These are phyloP conservation scores for Helobdella robusta DNA, from an alignment of 2,888 invertebrate genomes.

Conservation along the genomic window DNA sequence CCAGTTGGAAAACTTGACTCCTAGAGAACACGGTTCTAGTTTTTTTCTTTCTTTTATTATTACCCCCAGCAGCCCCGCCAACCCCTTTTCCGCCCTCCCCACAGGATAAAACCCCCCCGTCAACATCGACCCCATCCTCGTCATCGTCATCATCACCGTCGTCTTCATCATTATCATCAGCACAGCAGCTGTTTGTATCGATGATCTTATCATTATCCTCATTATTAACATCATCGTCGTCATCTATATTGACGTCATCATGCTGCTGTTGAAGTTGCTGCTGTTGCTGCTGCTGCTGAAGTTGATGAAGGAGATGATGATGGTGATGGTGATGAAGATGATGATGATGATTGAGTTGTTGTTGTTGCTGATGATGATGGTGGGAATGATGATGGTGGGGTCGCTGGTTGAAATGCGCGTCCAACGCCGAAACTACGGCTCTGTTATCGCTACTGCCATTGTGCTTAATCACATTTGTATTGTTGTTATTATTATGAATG, in stretches of 20 bases:
- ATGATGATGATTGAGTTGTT: neutral
- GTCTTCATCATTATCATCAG: neutral
- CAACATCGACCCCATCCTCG: slow-evolving; percentile 20
- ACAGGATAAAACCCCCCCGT: slow-evolving; percentile 8
- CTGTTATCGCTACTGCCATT: too few relatives aligned
- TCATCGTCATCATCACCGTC: slow-evolving; percentile 15
- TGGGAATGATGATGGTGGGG: neutral
- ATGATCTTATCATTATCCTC: neutral
- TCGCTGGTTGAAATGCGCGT: too few relatives aligned
- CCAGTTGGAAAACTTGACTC: slow-evolving; percentile 50
- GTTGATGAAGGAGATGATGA: slow-evolving; percentile 3
- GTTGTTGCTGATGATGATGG: neutral
- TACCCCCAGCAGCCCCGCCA: neutral
- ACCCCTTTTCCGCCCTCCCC: neutral
- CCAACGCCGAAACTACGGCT: too few relatives aligned
- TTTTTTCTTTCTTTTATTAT: slow-evolving; percentile 46
- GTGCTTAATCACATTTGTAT: too few relatives aligned
- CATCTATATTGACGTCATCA: neutral
- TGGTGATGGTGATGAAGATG: neutral
- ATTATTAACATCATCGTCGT: neutral
- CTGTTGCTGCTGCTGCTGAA: slow-evolving; percentile 4
- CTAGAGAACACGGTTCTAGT: slow-evolving; percentile 50
- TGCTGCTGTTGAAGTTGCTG: slow-evolving; percentile 1
- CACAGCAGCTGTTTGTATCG: neutral
- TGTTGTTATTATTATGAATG: too few relatives aligned